These are phyloP conservation scores for Caloenas nicobarica DNA, from an alignment of 2,113 vertebrate genomes.

Conservation along the genomic window DNA sequence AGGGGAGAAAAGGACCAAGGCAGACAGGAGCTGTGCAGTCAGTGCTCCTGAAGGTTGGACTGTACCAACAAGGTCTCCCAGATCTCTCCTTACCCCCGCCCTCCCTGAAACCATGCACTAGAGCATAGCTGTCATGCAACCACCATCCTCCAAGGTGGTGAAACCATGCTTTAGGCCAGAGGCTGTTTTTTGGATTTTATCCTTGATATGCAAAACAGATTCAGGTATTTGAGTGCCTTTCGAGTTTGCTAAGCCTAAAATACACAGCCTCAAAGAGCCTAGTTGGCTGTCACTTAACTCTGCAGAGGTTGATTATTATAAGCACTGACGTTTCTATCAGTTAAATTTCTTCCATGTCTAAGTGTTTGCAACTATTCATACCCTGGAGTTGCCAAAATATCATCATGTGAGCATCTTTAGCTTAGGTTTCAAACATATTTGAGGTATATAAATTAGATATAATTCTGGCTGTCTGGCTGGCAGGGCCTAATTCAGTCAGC, in stretches of 20 bases:
- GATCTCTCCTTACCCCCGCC: not conserved
- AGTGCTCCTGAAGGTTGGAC: not conserved
- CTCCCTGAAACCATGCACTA: accelerated
- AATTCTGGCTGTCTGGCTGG: not conserved
- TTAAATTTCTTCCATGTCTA: not conserved
- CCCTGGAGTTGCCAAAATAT: constrained; percentile 1
- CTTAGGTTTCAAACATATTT: constrained; percentile 42
- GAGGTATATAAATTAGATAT: constrained; percentile 20
- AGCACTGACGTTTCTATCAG: not conserved
- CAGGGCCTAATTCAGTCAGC: not conserved
- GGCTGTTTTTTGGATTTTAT: not conserved
- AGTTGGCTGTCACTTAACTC: not conserved
- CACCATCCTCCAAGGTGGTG: not conserved
- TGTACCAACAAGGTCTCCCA: not conserved
- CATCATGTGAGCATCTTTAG: not conserved
- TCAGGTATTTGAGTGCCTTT: not conserved
- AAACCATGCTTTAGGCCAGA: not conserved
- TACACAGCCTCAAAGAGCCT: not conserved
- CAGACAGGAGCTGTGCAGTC: not conserved
- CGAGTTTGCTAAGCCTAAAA: not conserved
- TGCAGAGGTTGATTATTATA: not conserved
- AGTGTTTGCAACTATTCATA: constrained; percentile 9
- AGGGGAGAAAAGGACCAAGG: not conserved
- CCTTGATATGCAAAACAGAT: not conserved
- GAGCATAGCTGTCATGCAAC: not conserved